Evolutionary conservation across 2,113 vertebrate species (phyloP), one percentile per base, ranked within the genome.

Genomic region (Mustela nigripes): DNA sequence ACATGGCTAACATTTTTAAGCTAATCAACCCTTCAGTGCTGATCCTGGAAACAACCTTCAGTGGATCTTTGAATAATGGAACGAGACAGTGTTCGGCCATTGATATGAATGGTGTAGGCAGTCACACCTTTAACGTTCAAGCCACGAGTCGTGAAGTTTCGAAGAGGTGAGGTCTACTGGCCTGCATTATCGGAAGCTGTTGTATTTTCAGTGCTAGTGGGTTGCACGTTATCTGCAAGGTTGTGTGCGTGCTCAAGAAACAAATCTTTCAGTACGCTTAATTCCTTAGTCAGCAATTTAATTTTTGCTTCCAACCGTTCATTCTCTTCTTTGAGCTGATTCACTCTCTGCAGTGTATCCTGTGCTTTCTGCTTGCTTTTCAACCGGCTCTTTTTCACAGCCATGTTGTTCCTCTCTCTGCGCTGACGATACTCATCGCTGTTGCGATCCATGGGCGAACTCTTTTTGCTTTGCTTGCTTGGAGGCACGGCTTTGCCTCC

Each of bases 271-370:
- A 99, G 99, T 98, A 99, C 99, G 0, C 99, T 99, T 97, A 99
- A 99, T 98, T 99, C 99, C 98, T 99, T 99, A 94, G 99, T 99
- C 93, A 99, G 99, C 96, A 99, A 99, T 94, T 99, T 99, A 97
- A 99, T 99, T 98, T 99, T 99, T 93, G 99, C 99, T 98, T 99
- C 99, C 98, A 99, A 99, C 2, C 99, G 99, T 98, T 99, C 99
- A 24, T 99, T 99, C 98, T 99, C 99, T 98, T 99, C 99, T 96
- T 99, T 99, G 36, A 99, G 99, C 99, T 99, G 99, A 97, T 99
- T 99, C 90, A 99, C 99, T 6, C 99, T 99, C 76, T 99, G 99
- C 98, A 99, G 99, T 0, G 99, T 99, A 98, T 99, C 99, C 98
- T 99, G 99, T 0, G 99, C 99, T 97, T 99, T 99, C 99, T 99